Evolutionary conservation across 2,113 vertebrate species (phyloP).

Genomic region (Tretioscincus oriximinensis): DNA sequence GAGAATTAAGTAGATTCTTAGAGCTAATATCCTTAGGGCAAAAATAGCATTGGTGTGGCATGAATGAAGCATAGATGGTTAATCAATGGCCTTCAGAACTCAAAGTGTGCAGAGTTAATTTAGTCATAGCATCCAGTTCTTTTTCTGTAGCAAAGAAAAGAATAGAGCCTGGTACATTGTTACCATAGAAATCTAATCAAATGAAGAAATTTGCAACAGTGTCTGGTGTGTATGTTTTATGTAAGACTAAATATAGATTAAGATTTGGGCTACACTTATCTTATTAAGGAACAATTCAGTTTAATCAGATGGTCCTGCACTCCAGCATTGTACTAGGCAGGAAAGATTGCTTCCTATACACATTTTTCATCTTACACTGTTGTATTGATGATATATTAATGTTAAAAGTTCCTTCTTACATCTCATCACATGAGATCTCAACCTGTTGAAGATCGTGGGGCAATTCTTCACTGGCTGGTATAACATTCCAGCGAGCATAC

Average conservation of each 20-base stretch:
- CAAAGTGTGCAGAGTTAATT: neutral
- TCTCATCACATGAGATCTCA: neutral
- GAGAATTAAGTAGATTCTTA: neutral
- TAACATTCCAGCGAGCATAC: no score
- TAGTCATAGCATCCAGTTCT: neutral
- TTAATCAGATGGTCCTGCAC: no score
- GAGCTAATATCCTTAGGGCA: neutral
- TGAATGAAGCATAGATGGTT: neutral
- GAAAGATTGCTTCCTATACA: no score
- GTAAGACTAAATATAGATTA: neutral
- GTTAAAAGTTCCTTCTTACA: neutral
- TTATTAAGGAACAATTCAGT: neutral
- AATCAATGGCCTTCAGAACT: neutral
- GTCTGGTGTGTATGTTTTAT: neutral
- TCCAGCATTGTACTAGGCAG: no score
- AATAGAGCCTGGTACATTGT: neutral
- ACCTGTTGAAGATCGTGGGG: neutral
- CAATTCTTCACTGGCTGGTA: no score
- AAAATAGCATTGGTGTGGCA: neutral
- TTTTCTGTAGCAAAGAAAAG: neutral
- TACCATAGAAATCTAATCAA: conserved; percentile 6
- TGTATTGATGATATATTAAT: neutral
- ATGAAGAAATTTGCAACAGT: neutral
- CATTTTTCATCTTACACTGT: no score
- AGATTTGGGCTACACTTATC: neutral